Conservation (phyloP, 2,797 vertebrate genomes). For the Anabacerthia variegaticeps region DNA sequence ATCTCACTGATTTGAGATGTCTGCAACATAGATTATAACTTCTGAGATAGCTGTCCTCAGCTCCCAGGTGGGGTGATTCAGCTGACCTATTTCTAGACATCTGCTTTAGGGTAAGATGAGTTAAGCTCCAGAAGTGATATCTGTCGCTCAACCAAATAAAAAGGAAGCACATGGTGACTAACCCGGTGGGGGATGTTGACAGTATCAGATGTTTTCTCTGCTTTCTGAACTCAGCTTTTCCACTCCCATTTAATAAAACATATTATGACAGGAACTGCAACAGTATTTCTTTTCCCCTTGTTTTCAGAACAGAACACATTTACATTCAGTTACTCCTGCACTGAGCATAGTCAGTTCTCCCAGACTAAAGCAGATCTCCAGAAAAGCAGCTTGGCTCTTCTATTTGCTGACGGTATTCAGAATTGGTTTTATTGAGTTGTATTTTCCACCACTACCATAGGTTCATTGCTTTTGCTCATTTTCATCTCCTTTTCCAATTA, state of each 20-base stretch:
- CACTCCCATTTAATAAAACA: background rate
- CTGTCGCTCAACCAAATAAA: background rate
- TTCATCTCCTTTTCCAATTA: background rate
- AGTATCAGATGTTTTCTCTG: background rate
- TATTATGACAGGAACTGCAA: background rate
- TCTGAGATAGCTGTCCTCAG: slow-evolving; percentile 5
- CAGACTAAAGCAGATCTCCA: background rate
- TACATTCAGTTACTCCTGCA: background rate
- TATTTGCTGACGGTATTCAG: background rate
- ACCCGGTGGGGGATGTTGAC: background rate
- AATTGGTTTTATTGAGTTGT: background rate
- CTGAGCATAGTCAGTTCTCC: background rate
- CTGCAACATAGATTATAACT: background rate
- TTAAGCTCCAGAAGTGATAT: background rate
- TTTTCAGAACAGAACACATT: background rate
- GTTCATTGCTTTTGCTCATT: background rate
- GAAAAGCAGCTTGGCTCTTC: background rate
- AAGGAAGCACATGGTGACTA: background rate
- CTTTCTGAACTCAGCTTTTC: background rate
- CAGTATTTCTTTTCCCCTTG: background rate
- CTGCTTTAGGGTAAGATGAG: slow-evolving; percentile 24
- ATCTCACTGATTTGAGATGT: slow-evolving; percentile 40
- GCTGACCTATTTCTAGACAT: slow-evolving; percentile 54
- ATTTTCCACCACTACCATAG: background rate
- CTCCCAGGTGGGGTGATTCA: slow-evolving; percentile 21